Percentiles rank a stretch among this genome's conserved stretches.
Conservation (phyloP, 1,140 invertebrate genomes). For the Drosophila melanogaster region Release_6_plus_ISO1_MT NT_037436.4:15019001-15019500, state of each 20-base stretch:
- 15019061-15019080: conserved; percentile 81
- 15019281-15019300: conserved; percentile 88
- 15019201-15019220: conserved; percentile 34
- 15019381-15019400: conserved; percentile 1
- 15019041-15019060: conserved; percentile 81
- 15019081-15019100: conserved; percentile 82
- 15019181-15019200: conserved; percentile 42
- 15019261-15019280: conserved; percentile 87
- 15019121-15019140: conserved; percentile 85
- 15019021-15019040: conserved; percentile 82
- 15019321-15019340: conserved; percentile 89
- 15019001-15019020: conserved; percentile 68
- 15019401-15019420: conserved; percentile 11
- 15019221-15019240: conserved; percentile 81
- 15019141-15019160: conserved; percentile 46
- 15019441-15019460: not conserved
- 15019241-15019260: conserved; percentile 87
- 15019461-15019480: conserved; percentile 32
- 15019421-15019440: conserved; percentile 28
- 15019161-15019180: conserved; percentile 44
- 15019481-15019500: not conserved
- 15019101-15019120: conserved; percentile 81
- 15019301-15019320: conserved; percentile 90
- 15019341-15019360: conserved; percentile 88
- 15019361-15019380: conserved; percentile 10